Evolutionary conservation across 2,797 vertebrate species (phyloP).

Genomic region (Orientallactaga sibirica): DNA sequence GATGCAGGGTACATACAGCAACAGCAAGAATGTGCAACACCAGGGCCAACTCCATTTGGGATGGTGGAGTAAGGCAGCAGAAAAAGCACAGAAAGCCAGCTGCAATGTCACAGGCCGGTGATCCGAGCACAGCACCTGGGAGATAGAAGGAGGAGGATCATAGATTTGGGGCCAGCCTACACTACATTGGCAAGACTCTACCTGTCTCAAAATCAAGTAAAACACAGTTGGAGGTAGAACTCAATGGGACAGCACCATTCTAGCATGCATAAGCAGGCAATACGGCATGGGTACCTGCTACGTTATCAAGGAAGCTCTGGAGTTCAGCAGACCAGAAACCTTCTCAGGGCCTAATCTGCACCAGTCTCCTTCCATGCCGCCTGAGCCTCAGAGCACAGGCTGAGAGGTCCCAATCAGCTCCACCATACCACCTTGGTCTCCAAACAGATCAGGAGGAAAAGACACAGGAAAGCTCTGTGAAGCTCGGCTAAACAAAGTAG

Average conservation of each 20-base stretch:
- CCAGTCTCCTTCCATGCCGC: not conserved
- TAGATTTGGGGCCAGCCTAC: not conserved
- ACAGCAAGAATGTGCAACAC: not conserved
- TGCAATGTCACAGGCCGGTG: too few species aligned
- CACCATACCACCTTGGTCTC: too few species aligned
- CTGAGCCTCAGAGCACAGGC: too few species aligned
- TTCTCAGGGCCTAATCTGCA: not conserved
- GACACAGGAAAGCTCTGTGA: not conserved
- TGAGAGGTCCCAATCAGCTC: too few species aligned
- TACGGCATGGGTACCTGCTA: too few species aligned
- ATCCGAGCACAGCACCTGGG: too few species aligned
- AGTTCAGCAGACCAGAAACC: too few species aligned
- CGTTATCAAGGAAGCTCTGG: not conserved
- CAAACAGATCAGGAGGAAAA: not conserved
- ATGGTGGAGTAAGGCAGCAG: not conserved
- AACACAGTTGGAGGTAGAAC: not conserved
- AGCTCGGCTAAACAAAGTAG: not conserved
- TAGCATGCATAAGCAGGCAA: not conserved
- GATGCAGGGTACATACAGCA: not conserved
- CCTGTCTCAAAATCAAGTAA: too few species aligned
- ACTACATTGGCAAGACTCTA: not conserved
- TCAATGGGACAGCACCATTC: not conserved
- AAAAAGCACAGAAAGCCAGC: not conserved
- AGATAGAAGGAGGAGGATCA: not conserved
- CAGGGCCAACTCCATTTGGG: not conserved